Evolutionary conservation across 1,140 invertebrate species (phyloP).

Genomic region (Ladona fulva): DNA sequence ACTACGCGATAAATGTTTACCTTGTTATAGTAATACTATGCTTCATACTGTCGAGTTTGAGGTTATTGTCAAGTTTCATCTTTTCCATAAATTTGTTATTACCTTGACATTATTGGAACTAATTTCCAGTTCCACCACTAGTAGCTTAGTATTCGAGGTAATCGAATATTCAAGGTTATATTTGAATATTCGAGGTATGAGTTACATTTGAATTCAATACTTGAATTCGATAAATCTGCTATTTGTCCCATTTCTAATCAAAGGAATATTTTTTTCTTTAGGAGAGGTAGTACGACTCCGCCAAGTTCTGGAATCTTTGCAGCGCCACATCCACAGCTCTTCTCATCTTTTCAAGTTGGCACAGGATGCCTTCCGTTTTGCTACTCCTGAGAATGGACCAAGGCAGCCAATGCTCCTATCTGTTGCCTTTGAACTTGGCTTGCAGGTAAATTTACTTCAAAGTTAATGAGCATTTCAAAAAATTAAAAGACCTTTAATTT

Average conservation of each 20-base stretch:
- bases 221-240: too few species aligned
- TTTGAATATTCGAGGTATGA: too few species aligned
- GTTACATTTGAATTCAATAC: too few species aligned
- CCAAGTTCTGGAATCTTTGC: slow-evolving; percentile 64
- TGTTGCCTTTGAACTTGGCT: slow-evolving; percentile 68
- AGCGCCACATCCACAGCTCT: slow-evolving; percentile 70
- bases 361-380: slow-evolving; percentile 73
- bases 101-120: too few species aligned
- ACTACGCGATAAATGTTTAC: too few species aligned
- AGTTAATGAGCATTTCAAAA: slow-evolving; percentile 21
- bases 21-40: too few species aligned
- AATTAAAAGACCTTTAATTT: slow-evolving; percentile 15
- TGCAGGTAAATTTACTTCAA: slow-evolving; percentile 49
- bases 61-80: too few species aligned
- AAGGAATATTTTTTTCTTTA: slow-evolving; percentile 31
- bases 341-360: slow-evolving; percentile 75
- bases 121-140: not conserved
- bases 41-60: too few species aligned
- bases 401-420: slow-evolving; percentile 63
- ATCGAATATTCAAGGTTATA: too few species aligned
- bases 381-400: slow-evolving; percentile 60
- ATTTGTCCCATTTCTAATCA: too few species aligned
- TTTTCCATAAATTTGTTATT: too few species aligned
- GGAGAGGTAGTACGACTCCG: slow-evolving; percentile 58
- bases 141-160: too few species aligned